phyloP scores from a whole-genome alignment of 2,888 invertebrate genomes.

The Sabatieria punctata region DNA sequence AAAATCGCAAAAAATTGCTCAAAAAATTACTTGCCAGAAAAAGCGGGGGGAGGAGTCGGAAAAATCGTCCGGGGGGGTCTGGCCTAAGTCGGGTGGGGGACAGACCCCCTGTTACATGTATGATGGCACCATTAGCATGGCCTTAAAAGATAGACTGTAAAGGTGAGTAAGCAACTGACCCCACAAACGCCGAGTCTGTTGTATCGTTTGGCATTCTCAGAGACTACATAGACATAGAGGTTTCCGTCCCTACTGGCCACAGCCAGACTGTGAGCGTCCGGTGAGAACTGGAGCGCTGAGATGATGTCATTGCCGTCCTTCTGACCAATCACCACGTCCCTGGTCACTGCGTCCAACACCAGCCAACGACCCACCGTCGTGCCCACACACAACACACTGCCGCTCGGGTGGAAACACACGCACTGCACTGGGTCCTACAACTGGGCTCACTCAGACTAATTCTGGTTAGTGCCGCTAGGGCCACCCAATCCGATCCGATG shows the following conservation, averaged over 20 bases:
- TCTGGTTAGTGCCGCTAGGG: not conserved
- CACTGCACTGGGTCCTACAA: constrained; percentile 63
- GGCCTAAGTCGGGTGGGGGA: no score
- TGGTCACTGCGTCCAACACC: constrained; percentile 57
- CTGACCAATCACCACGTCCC: constrained; percentile 39
- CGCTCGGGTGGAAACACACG: constrained; percentile 60
- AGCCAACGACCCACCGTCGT: constrained; percentile 62
- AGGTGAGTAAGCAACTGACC: constrained; percentile 48
- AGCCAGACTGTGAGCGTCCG: constrained; percentile 58
- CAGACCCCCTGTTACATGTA: no score
- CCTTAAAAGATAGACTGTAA: no score
- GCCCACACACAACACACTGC: constrained; percentile 57
- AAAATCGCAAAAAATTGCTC: no score
- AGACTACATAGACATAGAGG: constrained; percentile 70
- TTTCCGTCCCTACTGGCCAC: constrained; percentile 72
- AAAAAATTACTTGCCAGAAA: no score
- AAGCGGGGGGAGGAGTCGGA: no score
- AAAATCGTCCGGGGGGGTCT: no score
- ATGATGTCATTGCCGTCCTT: constrained; percentile 34
- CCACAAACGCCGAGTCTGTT: constrained; percentile 63
- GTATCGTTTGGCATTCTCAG: constrained; percentile 55
- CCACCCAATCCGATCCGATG: no score
- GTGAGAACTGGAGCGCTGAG: constrained; percentile 36
- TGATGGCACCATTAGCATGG: no score
- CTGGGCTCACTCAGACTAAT: not conserved